Evolutionary conservation across 2,888 invertebrate genomes (phyloP).

Genomic region (Steinernema hermaphroditum): DNA sequence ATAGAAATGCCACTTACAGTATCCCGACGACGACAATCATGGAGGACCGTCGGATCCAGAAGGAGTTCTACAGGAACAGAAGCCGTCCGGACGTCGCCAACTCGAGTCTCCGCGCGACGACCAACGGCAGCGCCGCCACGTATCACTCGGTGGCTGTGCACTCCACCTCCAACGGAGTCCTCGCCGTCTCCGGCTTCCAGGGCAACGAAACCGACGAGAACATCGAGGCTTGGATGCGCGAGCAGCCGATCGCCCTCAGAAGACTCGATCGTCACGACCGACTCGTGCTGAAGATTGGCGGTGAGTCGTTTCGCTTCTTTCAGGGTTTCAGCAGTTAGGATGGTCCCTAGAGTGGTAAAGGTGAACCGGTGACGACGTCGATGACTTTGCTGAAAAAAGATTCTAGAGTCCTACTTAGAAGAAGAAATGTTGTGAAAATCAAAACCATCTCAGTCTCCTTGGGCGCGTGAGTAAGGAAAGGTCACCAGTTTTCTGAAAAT

Average conservation of each 20-base stretch:
- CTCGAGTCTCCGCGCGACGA: constrained; percentile 20
- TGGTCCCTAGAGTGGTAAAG: constrained; percentile 15
- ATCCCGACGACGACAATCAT: constrained; percentile 17
- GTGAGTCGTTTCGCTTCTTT: constrained; percentile 38
- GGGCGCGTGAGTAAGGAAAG: too few species aligned
- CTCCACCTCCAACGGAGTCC: not conserved
- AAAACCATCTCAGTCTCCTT: too few species aligned
- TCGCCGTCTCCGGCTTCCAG: constrained; percentile 18
- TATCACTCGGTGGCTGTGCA: constrained; percentile 3
- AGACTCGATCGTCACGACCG: constrained; percentile 45
- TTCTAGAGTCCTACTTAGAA: too few species aligned
- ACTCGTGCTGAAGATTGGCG: constrained; percentile 35
- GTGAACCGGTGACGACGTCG: constrained; percentile 38
- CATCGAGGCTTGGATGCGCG: constrained; percentile 50
- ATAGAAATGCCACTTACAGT: not conserved
- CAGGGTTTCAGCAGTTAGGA: constrained; percentile 30
- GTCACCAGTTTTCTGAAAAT: too few species aligned
- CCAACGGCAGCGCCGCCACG: constrained; percentile 8
- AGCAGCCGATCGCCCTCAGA: constrained; percentile 44
- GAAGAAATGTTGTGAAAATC: too few species aligned
- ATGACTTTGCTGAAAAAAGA: constrained; percentile 37
- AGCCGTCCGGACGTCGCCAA: constrained; percentile 23
- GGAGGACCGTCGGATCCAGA: constrained; percentile 23
- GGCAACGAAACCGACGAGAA: constrained; percentile 35
- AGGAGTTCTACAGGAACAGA: not conserved